phyloP scores from a whole-genome alignment of 2,888 invertebrate species.

The Smittia aterrima region DNA sequence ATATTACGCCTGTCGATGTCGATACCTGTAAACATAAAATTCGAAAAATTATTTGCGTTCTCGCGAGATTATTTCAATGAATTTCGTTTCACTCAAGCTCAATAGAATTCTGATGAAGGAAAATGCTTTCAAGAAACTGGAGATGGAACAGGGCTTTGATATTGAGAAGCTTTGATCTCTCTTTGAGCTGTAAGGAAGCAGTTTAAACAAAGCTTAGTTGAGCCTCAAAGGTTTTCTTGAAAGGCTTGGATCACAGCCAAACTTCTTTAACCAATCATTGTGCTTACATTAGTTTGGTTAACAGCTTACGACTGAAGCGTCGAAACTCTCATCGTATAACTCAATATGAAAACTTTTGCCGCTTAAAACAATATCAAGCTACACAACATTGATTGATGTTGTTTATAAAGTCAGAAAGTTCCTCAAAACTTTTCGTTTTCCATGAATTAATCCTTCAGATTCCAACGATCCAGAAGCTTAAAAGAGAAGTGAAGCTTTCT shows the following conservation, averaged over 20 bases:
- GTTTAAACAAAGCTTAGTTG: no score
- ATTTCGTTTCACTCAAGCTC: no score
- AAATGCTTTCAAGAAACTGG: background rate
- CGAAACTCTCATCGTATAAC: background rate
- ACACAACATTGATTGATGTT: conserved; percentile 38
- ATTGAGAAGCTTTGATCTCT: no score
- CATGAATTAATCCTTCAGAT: background rate
- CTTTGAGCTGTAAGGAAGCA: no score
- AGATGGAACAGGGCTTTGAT: background rate
- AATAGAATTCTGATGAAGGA: background rate
- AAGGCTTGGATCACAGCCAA: no score
- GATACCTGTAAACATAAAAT: conserved; percentile 60
- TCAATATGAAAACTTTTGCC: background rate
- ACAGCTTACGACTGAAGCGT: background rate
- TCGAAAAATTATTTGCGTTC: background rate
- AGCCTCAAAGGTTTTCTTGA: no score
- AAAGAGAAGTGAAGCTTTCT: background rate
- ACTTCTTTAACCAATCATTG: no score
- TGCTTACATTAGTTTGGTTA: no score
- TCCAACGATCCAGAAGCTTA: background rate
- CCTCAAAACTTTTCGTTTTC: conserved; percentile 21
- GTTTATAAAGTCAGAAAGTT: conserved; percentile 37
- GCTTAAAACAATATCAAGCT: background rate
- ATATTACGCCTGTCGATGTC: conserved; percentile 69
- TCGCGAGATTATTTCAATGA: no score